Conservation (phyloP, 53 echinoderm and acorn worm species). For the Patiria pectinifera region DNA sequence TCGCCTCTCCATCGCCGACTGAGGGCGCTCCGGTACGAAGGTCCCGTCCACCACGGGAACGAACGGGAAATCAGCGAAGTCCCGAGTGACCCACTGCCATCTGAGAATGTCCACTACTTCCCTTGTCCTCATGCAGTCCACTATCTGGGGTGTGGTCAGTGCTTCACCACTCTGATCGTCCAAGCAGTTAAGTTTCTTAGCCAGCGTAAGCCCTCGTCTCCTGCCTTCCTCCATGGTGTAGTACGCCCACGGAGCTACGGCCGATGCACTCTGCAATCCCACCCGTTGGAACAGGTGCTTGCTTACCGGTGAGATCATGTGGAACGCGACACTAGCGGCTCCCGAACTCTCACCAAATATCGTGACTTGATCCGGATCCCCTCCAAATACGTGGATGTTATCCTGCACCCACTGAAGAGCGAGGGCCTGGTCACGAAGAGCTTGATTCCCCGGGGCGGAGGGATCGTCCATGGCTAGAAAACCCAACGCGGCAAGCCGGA, state of each 20-base stretch:
- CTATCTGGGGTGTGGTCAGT: slow-evolving; percentile 57
- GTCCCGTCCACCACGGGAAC: slow-evolving; percentile 68
- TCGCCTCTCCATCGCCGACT: slow-evolving; percentile 54
- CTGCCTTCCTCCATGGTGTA: slow-evolving; percentile 60
- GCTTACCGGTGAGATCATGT: slow-evolving; percentile 63
- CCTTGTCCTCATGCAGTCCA: slow-evolving; percentile 55
- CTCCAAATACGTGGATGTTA: slow-evolving; percentile 61
- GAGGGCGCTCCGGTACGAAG: slow-evolving; percentile 65
- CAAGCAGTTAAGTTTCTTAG: slow-evolving; percentile 41
- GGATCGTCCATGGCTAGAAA: slow-evolving; percentile 83
- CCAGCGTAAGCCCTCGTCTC: slow-evolving; percentile 36
- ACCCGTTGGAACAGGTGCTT: slow-evolving; percentile 55
- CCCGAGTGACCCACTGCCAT: slow-evolving; percentile 39
- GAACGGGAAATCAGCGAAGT: slow-evolving; percentile 60
- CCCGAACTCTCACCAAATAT: slow-evolving; percentile 70
- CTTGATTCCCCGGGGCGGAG: slow-evolving; percentile 70
- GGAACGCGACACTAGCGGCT: slow-evolving; percentile 65
- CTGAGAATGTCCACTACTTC: slow-evolving; percentile 28
- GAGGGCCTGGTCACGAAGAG: slow-evolving; percentile 58
- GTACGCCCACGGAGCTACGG: slow-evolving; percentile 61
- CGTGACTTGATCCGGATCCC: slow-evolving; percentile 65
- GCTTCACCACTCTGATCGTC: slow-evolving; percentile 54
- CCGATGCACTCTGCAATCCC: slow-evolving; percentile 56
- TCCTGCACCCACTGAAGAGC: slow-evolving; percentile 72
- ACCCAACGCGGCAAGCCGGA: slow-evolving; percentile 79